Conservation (phyloP, 2,888 invertebrate genomes). For the Pogonocherus hispidulus region DNA sequence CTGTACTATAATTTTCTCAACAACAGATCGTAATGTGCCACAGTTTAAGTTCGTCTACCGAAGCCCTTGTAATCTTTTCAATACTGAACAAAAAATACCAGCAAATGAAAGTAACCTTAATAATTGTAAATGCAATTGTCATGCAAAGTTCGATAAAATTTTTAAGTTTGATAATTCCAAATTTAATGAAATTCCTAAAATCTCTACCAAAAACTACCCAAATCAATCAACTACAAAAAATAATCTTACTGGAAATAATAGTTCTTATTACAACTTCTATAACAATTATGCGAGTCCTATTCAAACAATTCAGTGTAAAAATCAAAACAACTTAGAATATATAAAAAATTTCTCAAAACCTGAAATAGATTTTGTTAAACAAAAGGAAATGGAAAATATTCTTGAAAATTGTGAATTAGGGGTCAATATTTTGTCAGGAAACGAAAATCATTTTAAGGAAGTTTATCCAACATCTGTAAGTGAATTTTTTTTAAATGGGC, state of each 20-base stretch:
- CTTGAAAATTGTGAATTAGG: background rate
- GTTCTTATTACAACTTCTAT: background rate
- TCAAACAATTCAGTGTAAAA: background rate
- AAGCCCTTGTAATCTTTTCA: constrained; percentile 13
- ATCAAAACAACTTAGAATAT: background rate
- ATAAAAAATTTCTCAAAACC: background rate
- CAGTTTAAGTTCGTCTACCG: constrained; percentile 45
- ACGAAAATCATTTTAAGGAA: background rate
- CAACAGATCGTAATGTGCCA: constrained; percentile 23
- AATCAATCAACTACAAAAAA: background rate
- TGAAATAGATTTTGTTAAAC: background rate
- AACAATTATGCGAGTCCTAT: background rate
- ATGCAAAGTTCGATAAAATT: background rate
- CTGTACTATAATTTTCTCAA: constrained; percentile 48
- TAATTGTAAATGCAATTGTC: constrained; percentile 41
- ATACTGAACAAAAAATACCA: background rate
- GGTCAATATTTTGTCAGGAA: background rate
- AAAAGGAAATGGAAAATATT: too few relatives aligned
- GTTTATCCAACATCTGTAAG: too few relatives aligned
- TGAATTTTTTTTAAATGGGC: background rate
- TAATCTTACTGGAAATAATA: background rate
- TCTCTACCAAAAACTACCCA: too few relatives aligned
- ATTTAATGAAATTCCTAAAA: background rate
- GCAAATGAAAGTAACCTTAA: background rate
- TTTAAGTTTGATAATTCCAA: background rate